Conservation (phyloP, 2,797 vertebrate species). For the Anomalospiza imberbis region DNA sequence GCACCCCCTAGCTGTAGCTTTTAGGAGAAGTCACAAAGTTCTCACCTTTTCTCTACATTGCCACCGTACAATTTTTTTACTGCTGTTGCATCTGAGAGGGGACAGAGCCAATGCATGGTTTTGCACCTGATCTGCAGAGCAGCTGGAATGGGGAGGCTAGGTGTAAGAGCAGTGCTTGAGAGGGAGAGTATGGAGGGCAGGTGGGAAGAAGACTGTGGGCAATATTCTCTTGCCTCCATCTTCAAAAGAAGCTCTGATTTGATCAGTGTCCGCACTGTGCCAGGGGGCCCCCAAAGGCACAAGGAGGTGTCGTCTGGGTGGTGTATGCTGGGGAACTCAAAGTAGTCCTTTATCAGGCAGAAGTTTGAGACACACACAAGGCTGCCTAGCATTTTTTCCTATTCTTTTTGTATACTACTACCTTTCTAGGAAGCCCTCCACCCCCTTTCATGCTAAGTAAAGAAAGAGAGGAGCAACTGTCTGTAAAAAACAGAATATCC, state of each 20-base stretch:
- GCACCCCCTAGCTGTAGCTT: not conserved
- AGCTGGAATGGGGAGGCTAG: not conserved
- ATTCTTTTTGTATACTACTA: rapidly evolving
- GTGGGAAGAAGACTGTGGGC: not conserved
- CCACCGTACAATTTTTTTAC: rapidly evolving
- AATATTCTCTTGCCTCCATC: not conserved
- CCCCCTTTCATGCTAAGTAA: not conserved
- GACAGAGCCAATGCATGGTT: too few relatives aligned
- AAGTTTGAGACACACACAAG: not conserved
- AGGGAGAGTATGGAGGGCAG: not conserved
- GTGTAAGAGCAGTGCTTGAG: not conserved
- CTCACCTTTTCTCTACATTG: not conserved
- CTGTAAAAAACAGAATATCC: not conserved
- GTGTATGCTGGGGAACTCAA: rapidly evolving
- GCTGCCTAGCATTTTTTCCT: too few relatives aligned
- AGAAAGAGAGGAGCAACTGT: not conserved
- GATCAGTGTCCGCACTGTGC: rapidly evolving
- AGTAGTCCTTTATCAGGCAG: not conserved
- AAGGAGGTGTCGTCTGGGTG: not conserved
- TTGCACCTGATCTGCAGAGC: not conserved
- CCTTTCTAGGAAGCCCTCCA: not conserved
- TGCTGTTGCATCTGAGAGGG: not conserved
- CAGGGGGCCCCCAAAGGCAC: too few relatives aligned
- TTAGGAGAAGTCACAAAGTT: not conserved
- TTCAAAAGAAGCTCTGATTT: not conserved